Evolutionary conservation across 2,888 invertebrate species (phyloP).

Genomic region (Apotomis turbidana): DNA sequence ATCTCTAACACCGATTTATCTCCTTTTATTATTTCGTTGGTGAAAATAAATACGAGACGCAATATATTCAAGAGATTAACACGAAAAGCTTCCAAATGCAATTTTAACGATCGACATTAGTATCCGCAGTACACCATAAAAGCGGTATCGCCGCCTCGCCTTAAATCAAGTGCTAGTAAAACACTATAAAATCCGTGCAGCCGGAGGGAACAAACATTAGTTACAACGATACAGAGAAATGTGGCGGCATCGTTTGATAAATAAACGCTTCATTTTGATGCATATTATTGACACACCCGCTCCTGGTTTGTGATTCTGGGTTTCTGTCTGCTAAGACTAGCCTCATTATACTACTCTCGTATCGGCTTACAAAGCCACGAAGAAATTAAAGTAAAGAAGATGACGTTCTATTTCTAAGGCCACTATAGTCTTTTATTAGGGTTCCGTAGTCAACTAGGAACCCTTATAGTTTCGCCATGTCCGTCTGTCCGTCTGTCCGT

Average conservation of each 20-base stretch:
- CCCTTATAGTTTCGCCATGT: no score
- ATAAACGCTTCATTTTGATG: not conserved
- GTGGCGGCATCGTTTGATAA: not conserved
- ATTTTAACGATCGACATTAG: constrained; percentile 32
- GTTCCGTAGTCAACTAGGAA: no score
- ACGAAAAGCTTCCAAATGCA: constrained; percentile 29
- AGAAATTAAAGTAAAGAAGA: no score
- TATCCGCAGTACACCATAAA: constrained; percentile 22
- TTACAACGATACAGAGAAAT: constrained; percentile 7
- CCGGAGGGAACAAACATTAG: constrained; percentile 1
- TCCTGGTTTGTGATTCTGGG: no score
- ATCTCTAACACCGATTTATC: not conserved
- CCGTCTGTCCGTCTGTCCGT: no score
- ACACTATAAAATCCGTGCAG: constrained; percentile 15
- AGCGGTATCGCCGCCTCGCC: constrained; percentile 20
- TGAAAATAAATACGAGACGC: constrained; percentile 10
- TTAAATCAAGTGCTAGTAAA: constrained; percentile 39
- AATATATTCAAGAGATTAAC: constrained; percentile 30
- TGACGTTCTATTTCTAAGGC: no score
- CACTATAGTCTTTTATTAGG: no score
- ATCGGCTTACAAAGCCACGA: no score
- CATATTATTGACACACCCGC: constrained; percentile 2
- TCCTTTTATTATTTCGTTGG: constrained; percentile 7
- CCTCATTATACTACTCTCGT: no score
- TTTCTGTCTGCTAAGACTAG: no score